Evolutionary conservation across 64 coral and sea anemone species (phyloP), one percentile per base, ranked within the genome.

Genomic region (Anthopleura sola): DNA sequence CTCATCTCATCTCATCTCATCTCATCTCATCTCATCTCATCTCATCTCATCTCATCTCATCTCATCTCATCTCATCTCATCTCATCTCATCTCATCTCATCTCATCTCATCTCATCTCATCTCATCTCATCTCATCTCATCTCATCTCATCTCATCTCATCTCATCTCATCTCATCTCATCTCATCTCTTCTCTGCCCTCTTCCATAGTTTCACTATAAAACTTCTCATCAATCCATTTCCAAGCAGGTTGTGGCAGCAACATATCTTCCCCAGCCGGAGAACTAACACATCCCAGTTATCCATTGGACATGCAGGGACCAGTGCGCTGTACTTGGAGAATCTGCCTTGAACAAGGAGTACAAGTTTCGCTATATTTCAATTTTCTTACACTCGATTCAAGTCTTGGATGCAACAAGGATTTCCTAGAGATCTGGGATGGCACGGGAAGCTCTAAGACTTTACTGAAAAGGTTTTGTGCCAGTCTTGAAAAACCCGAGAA

Each of bases 381-480:
- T 29, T 83, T 29, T 16, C 49, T 81, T 48, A 20, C 38, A 26
- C 31, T 83, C 21, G 82, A 56, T 53, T 14, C 18, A 21, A 56
- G n/a, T 24, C 20, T 18, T 23, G 46, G 18, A 6, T 83, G 82
- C 23, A 37, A 1, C 12, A 16, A 56, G 82, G 32, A 33, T 60
- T 83, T 20, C 55, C 51, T 83, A 26, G 82, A 83, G 82, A 28
- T 83, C 50, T 83, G 82, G 82, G 82, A 83, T 24, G 50, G 18
- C 19, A 16, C 12, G 6, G 34, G 36, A 23, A 19, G 24, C 17
- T 53, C 55, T 31, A 38, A 55, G 50, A 56, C 82, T 36, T 32
- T 32, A 16, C 15, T 83, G 24, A 83, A 55, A 60, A 60, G 28
- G 28, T 83, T 26, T 21, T 83, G 82, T 83, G 82, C 50, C 4